phyloP scores from a whole-genome alignment of 2,113 vertebrate species.

The Genyomyrus donnyi region DNA sequence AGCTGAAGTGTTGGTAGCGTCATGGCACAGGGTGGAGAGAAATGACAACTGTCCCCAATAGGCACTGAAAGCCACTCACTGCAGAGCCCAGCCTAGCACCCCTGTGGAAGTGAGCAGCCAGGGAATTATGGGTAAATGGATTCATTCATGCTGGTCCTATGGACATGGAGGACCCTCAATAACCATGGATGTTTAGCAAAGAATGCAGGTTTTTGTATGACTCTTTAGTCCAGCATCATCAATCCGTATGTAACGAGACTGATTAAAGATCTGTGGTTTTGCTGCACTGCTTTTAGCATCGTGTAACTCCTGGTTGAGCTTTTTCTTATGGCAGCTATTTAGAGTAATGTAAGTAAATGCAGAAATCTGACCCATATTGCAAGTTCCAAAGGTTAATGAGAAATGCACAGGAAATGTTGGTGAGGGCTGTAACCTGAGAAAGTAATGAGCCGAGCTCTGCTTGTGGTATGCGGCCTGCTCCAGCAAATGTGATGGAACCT shows the following conservation, averaged over 20 bases:
- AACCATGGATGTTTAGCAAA: not conserved
- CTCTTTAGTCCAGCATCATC: not conserved
- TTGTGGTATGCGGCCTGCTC: not conserved
- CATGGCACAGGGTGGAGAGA: not conserved
- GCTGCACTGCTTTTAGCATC: not conserved
- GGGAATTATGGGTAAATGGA: not conserved
- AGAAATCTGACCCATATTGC: not conserved
- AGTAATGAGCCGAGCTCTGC: not conserved
- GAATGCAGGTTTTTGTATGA: not conserved
- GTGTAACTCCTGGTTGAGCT: not conserved
- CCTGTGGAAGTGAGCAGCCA: not conserved
- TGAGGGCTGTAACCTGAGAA: not conserved
- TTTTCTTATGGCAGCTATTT: not conserved
- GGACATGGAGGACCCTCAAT: not conserved
- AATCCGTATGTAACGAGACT: not conserved
- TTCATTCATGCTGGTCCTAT: not conserved
- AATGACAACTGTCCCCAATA: not conserved
- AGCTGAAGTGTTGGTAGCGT: slow-evolving; percentile 1
- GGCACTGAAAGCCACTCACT: not conserved
- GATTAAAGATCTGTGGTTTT: not conserved
- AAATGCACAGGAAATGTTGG: not conserved
- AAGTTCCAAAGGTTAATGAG: not conserved
- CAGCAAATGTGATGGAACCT: not conserved
- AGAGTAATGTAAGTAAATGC: not conserved
- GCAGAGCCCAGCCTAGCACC: not conserved